These are phyloP conservation scores for Eupithecia subumbrata DNA, from an alignment of 2,888 invertebrate genomes.

Conservation along the genomic window DNA sequence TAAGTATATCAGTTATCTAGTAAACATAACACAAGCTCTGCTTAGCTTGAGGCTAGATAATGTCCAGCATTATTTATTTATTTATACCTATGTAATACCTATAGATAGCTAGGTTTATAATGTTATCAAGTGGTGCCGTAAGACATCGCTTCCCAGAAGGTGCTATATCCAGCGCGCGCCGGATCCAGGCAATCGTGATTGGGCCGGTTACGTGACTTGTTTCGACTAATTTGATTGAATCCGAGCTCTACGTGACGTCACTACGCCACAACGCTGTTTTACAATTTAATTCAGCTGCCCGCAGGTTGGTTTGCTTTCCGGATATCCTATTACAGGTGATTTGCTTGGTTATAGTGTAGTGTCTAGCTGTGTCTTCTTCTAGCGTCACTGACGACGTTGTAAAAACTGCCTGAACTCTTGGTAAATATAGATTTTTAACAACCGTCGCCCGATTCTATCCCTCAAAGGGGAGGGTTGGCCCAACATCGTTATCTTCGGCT, in stretches of 20 bases:
- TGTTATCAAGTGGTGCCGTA: neutral
- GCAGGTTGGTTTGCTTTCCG: neutral
- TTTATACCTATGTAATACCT: conserved; percentile 10
- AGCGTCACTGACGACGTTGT: neutral
- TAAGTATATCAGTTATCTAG: too few relatives aligned
- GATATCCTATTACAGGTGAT: neutral
- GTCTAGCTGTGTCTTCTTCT: too few relatives aligned
- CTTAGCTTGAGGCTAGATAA: too few relatives aligned
- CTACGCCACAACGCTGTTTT: conserved; percentile 3
- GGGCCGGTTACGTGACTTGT: conserved; percentile 35
- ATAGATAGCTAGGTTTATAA: neutral
- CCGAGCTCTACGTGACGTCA: conserved; percentile 43
- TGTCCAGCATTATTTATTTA: too few relatives aligned
- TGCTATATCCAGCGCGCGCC: conserved; percentile 7
- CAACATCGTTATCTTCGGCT: neutral
- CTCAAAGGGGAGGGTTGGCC: neutral
- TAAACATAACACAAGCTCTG: too few relatives aligned
- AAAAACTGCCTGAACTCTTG: too few relatives aligned
- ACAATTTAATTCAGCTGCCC: conserved; percentile 14
- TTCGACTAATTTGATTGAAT: conserved; percentile 39
- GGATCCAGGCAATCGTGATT: conserved; percentile 21
- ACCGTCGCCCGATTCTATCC: neutral
- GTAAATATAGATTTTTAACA: neutral
- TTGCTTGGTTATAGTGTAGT: neutral
- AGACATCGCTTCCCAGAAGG: conserved; percentile 12